Evolutionary conservation across 1,140 invertebrate species (phyloP), one percentile per base, ranked within the genome.

Genomic region (Bombus superbus): DNA sequence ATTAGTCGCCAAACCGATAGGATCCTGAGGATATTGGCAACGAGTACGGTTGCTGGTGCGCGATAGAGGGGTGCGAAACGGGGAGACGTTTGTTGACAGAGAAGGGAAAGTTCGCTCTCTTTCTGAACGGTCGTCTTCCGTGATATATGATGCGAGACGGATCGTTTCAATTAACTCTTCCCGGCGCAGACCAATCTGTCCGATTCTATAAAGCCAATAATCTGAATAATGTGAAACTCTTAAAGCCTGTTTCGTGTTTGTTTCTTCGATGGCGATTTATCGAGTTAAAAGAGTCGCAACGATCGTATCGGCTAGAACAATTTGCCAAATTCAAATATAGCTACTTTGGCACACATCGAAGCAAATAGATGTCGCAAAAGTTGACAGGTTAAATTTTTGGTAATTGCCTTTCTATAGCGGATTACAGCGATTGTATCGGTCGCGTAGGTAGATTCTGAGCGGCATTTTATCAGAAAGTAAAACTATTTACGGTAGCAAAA

Each of bases 21-120:
- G 75, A 90, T 83, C 74, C 81, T 85, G 68, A 72, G 80, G 88
- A 90, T 90, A 90, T 90, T 89, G 88, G 72, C 85, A 90, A 82
- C 75, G 76, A 38, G 47, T 40, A 78, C 69, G 42, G 25, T 35
- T 42, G 79, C 66, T 59, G 47, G 35, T n/a, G 44, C 25, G n/a
- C 69, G 73, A 86, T 57, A 68, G 44, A 74, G 47, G 80, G 72
- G 59, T 62, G 76, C 57, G 72, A 86, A 57, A n/a, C 64, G 68
- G 3, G 64, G 32, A 86, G 73, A 82, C 75, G 64, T 83, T 80
- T 81, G 85, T 86, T 83, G 85, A 86, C 85, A 83, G 35, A 66
- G 59, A 85, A 85, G 59, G 77, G 78, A 85, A 85, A 81, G 78
- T 74, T 74, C 83, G 64, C 64, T 85, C 59, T 85, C 78, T 81